These are phyloP conservation scores for Ashinkailepas kermadecensis DNA, from an alignment of 2,888 invertebrate genomes.

Conservation along the genomic window DNA sequence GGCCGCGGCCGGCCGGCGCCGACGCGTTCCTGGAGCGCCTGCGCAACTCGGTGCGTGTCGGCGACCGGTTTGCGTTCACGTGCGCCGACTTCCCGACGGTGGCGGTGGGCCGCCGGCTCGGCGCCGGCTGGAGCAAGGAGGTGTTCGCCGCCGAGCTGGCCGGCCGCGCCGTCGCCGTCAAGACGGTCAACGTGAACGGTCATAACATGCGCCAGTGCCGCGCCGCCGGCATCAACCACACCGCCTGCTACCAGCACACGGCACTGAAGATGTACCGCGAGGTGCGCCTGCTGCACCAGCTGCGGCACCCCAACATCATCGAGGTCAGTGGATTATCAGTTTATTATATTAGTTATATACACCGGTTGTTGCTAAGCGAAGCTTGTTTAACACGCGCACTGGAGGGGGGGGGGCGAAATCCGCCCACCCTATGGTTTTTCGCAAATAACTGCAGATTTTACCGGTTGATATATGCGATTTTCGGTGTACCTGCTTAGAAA, in stretches of 20 bases:
- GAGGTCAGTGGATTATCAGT: too few species aligned
- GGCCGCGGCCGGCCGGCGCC: too few species aligned
- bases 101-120: background rate
- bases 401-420: too few species aligned
- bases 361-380: too few species aligned
- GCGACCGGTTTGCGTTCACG: background rate
- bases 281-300: conserved; percentile 24
- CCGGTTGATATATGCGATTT: too few species aligned
- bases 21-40: background rate
- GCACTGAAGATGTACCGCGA: conserved; percentile 24
- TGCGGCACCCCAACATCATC: conserved; percentile 24
- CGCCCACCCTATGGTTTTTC: too few species aligned
- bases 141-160: conserved; percentile 24
- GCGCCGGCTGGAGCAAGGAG: conserved; percentile 27
- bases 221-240: background rate
- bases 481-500: too few species aligned
- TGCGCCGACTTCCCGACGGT: conserved; percentile 6
- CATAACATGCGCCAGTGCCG: conserved; percentile 24
- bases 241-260: conserved; percentile 24
- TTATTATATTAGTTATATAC: too few species aligned
- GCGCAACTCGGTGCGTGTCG: background rate
- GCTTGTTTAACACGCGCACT: too few species aligned
- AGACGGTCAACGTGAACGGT: conserved; percentile 26
- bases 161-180: conserved; percentile 26
- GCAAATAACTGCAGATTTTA: too few species aligned